Evolutionary conservation across 2,113 vertebrate genomes (phyloP), one percentile per base, ranked within the genome.

Genomic region (Nyctibius bracteatus): DNA sequence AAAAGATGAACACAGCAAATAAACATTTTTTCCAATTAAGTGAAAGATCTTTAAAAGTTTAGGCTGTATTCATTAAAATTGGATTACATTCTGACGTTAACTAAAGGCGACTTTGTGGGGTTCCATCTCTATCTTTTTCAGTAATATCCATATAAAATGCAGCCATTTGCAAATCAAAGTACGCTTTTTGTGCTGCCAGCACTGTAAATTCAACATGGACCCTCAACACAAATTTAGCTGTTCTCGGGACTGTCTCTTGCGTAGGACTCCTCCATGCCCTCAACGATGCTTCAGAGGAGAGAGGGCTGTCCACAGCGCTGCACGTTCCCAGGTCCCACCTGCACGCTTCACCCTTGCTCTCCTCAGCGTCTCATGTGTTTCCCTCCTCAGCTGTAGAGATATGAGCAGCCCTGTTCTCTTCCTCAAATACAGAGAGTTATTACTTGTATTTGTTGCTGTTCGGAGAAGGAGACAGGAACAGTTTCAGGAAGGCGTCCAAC

Each of bases 1-100:
- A 87, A 72, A 81, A 94, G 66, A 82, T 47, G 19, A 95, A 57
- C 33, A 28, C 35, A 91, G 91, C 51, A 94, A 97, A 92, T 79
- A 92, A 94, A 96, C 63, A 88, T 93, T 95, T 88, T n/a, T 95
- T 85, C 80, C 75, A 97, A 92, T 94, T 92, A 95, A 94, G 58
- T 67, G 81, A 91, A 92, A 92, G 63, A 46, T 91, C 54, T 88
- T 92, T 83, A 96, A 86, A 87, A 94, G 75, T 92, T 86, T 88
- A 86, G 72, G 30, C 81, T 70, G 27, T 46, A 81, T 90, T 95
- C 58, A 92, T 88, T 96, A 91, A 94, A 91, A 95, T 37, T 86
- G 58, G 35, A 91, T 93, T 92, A 66, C 79, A 73, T 67, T 90
- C 77, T 66, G 73, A 82, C 0, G 0, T 79, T 86, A 94, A 93